phyloP scores from a whole-genome alignment of 2,888 invertebrate genomes.

The Laspeyria flexula region DNA sequence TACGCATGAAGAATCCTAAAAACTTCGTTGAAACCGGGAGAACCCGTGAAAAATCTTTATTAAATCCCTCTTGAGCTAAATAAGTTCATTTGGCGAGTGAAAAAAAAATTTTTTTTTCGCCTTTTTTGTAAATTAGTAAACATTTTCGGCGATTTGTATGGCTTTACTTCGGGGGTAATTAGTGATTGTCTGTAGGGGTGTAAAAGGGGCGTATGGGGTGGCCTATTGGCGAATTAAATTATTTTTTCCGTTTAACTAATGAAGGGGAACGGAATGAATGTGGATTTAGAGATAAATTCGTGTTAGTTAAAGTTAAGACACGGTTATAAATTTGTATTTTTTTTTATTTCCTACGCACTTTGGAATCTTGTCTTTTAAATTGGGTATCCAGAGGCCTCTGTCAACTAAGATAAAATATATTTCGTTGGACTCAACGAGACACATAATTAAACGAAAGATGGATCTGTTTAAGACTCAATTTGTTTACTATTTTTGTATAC shows the following conservation, averaged over 20 bases:
- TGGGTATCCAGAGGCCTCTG: conserved; percentile 21
- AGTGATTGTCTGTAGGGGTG: conserved; percentile 74
- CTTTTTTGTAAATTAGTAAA: conserved; percentile 80
- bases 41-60: conserved; percentile 84
- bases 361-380: conserved; percentile 32
- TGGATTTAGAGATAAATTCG: conserved; percentile 61
- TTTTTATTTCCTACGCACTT: conserved; percentile 30
- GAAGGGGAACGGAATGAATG: conserved; percentile 67
- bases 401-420: neutral
- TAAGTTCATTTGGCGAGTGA: conserved; percentile 81
- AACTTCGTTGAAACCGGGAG: conserved; percentile 74
- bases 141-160: conserved; percentile 85
- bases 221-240: conserved; percentile 72
- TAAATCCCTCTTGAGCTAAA: conserved; percentile 82
- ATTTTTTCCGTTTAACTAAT: conserved; percentile 74
- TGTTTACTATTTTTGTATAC: no score
- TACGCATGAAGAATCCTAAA: conserved; percentile 64
- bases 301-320: conserved; percentile 51
- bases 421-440: neutral
- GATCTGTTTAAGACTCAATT: no score
- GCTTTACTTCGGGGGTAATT: conserved; percentile 76
- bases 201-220: conserved; percentile 46
- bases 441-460: no score
- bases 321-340: conserved; percentile 43
- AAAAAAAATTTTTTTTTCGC: conserved; percentile 57